phyloP scores from a whole-genome alignment of 2,797 vertebrate species.

The Siniperca obscura region DNA sequence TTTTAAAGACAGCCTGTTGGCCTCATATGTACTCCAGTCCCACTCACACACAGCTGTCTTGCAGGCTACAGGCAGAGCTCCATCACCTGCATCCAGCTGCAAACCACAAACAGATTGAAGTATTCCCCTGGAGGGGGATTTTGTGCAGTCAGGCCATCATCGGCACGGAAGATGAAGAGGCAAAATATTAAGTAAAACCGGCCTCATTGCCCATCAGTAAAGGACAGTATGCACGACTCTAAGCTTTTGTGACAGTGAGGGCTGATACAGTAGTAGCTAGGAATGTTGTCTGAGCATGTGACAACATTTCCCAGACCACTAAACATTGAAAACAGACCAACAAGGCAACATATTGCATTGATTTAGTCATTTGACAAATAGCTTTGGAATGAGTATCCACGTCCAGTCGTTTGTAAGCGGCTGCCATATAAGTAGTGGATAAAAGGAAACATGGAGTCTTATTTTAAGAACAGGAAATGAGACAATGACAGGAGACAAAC shows the following conservation, averaged over 20 bases:
- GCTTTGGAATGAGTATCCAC: slow-evolving; percentile 71
- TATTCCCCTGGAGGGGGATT: slow-evolving; percentile 60
- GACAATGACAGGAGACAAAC: slow-evolving; percentile 76
- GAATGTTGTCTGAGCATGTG: slow-evolving; percentile 72
- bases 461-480: slow-evolving; percentile 80
- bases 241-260: slow-evolving; percentile 50
- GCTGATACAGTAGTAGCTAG: slow-evolving; percentile 69
- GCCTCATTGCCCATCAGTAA: slow-evolving; percentile 47
- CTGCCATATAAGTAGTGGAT: slow-evolving; percentile 72
- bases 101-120: slow-evolving; percentile 74
- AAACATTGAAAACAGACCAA: slow-evolving; percentile 80
- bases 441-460: slow-evolving; percentile 65
- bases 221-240: slow-evolving; percentile 30
- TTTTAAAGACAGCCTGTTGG: slow-evolving; percentile 48
- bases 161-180: slow-evolving; percentile 55
- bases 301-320: slow-evolving; percentile 77
- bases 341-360: slow-evolving; percentile 74
- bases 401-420: slow-evolving; percentile 66
- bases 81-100: slow-evolving; percentile 76
- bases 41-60: slow-evolving; percentile 70
- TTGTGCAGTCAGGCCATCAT: slow-evolving; percentile 52
- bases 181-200: slow-evolving; percentile 36
- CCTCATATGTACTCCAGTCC: slow-evolving; percentile 52
- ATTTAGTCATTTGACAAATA: slow-evolving; percentile 81
- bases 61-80: slow-evolving; percentile 61